These are phyloP conservation scores for Tenthredo livida DNA, from an alignment of 2,888 invertebrate genomes.

Conservation along the genomic window DNA sequence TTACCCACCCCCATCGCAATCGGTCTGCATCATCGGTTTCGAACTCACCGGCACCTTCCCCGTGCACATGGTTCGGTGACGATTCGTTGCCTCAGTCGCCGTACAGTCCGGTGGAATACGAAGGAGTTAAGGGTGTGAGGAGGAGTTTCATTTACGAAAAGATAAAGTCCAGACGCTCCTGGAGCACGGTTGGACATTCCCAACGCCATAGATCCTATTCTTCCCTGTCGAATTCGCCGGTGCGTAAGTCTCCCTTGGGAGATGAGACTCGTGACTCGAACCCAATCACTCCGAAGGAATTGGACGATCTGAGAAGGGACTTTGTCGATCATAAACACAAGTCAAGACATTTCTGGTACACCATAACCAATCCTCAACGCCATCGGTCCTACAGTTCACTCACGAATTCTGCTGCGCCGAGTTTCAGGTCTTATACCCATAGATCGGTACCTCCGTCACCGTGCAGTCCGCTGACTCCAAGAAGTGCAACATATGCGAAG, in stretches of 20 bases:
- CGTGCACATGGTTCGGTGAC: slow-evolving; percentile 14
- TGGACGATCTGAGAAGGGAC: slow-evolving; percentile 5
- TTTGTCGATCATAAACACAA: slow-evolving; percentile 34
- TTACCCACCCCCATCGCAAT: not conserved
- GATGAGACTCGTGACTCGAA: not conserved
- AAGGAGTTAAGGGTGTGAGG: not conserved
- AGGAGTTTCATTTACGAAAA: slow-evolving; percentile 31
- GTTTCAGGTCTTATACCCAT: not conserved
- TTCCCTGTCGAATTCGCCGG: slow-evolving; percentile 35
- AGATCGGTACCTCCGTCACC: slow-evolving; percentile 41
- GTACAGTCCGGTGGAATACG: slow-evolving; percentile 14
- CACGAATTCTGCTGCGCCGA: not conserved
- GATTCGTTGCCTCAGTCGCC: slow-evolving; percentile 34
- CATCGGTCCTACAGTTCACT: slow-evolving; percentile 22
- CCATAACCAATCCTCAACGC: not conserved
- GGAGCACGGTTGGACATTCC: not conserved
- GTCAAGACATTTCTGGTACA: not conserved
- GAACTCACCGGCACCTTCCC: not conserved
- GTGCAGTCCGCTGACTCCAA: slow-evolving; percentile 25
- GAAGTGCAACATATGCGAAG: not conserved
- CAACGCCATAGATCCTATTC: not conserved
- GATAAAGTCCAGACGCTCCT: not conserved
- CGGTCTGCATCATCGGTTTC: slow-evolving; percentile 12
- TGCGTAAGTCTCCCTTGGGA: not conserved
- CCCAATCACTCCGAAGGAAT: slow-evolving; percentile 18